A percentile compares a stretch with the other conserved stretches of the same genome.
Conservation (phyloP, 2,113 vertebrate species). For the Hypomesus transpacificus region DNA sequence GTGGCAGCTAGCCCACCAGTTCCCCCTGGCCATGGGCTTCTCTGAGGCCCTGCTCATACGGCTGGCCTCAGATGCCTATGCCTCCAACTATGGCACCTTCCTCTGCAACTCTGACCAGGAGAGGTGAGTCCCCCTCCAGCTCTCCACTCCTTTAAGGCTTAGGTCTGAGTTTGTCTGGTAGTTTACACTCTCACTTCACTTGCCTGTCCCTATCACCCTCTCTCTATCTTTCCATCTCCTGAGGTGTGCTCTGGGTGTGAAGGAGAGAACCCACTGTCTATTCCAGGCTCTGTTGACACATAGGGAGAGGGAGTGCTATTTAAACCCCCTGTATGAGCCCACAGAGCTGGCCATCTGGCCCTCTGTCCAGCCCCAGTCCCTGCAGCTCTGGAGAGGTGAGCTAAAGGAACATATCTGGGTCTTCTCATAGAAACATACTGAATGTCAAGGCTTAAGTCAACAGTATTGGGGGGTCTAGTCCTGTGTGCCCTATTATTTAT, state of each 20-base stretch:
- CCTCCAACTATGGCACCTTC: conserved; percentile 82
- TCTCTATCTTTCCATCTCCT: not conserved
- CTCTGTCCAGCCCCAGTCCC: conserved; percentile 81
- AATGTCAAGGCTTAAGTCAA: too few species aligned
- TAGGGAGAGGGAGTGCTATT: conserved; percentile 49
- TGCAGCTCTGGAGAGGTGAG: conserved; percentile 83
- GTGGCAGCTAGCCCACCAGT: conserved; percentile 84
- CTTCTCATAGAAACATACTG: too few species aligned
- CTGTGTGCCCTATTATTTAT: too few species aligned
- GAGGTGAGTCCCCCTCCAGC: conserved; percentile 53
- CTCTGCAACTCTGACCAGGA: conserved; percentile 83
- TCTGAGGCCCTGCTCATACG: conserved; percentile 76
- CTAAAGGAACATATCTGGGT: too few species aligned
- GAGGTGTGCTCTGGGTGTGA: conserved; percentile 75
- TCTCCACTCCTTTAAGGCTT: too few species aligned
- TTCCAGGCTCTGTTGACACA: conserved; percentile 74
- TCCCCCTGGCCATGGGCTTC: conserved; percentile 81
- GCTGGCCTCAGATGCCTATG: conserved; percentile 77
- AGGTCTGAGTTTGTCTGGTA: not conserved
- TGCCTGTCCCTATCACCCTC: not conserved
- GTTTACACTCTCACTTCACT: not conserved
- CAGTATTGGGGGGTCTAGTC: too few species aligned
- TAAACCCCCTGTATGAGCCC: conserved; percentile 74
- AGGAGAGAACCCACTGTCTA: conserved; percentile 77
- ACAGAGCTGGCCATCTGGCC: conserved; percentile 81